Conservation (phyloP, 1,140 invertebrate species). For the Nomia melanderi region DNA sequence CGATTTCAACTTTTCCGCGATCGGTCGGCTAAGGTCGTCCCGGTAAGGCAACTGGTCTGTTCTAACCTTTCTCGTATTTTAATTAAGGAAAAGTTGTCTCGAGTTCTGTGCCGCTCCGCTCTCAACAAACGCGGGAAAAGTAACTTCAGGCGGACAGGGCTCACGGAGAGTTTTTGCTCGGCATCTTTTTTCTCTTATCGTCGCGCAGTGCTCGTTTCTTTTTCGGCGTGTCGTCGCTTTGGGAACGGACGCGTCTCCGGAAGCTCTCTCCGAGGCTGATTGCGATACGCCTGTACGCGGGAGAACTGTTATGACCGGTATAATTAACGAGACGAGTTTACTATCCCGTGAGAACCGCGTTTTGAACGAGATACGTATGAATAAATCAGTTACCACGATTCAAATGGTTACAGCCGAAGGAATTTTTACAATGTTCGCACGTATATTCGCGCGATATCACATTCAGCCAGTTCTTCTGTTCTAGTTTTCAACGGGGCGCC, state of each 20-base stretch:
- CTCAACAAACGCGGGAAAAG: slow-evolving; percentile 37
- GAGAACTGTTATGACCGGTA: slow-evolving; percentile 11
- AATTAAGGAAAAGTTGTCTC: slow-evolving; percentile 48
- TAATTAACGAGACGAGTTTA: slow-evolving; percentile 36
- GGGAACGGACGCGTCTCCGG: slow-evolving; percentile 29
- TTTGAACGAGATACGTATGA: slow-evolving; percentile 31
- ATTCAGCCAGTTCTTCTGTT: not conserved
- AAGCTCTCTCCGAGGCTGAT: slow-evolving; percentile 26
- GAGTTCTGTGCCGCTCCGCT: not conserved
- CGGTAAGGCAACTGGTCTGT: not conserved
- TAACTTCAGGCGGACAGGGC: slow-evolving; percentile 9
- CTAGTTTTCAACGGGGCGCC: slow-evolving; percentile 1
- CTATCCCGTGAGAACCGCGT: slow-evolving; percentile 43
- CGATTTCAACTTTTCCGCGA: not conserved
- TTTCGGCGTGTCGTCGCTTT: slow-evolving; percentile 12
- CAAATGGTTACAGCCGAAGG: not conserved
- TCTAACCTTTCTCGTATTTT: slow-evolving; percentile 28
- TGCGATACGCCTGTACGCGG: not conserved
- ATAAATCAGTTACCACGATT: slow-evolving; percentile 44
- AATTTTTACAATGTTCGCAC: slow-evolving; percentile 20
- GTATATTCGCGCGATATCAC: not conserved
- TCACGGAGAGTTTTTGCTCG: slow-evolving; percentile 25
- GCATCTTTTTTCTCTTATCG: slow-evolving; percentile 16
- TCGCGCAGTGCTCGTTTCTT: slow-evolving; percentile 3
- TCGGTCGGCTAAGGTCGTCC: not conserved